These are phyloP conservation scores for Gymnocephalus cernua DNA, from an alignment of 2,113 vertebrate genomes.

Conservation along the genomic window DNA sequence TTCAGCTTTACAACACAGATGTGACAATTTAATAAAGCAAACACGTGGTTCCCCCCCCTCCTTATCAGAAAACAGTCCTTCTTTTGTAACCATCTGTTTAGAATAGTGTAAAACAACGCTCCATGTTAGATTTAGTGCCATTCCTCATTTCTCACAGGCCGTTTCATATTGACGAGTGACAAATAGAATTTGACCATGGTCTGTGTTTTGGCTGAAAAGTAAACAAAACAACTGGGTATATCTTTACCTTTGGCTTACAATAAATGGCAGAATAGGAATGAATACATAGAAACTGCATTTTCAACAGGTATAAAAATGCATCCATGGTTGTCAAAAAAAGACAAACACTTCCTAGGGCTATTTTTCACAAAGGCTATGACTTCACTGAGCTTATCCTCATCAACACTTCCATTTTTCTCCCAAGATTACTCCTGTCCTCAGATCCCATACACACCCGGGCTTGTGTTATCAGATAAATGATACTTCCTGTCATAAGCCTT, in stretches of 20 bases:
- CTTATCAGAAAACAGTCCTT: conserved; percentile 65
- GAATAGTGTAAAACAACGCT: conserved; percentile 50
- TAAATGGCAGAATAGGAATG: conserved; percentile 6
- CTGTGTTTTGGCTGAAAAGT: conserved; percentile 38
- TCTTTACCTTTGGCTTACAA: conserved; percentile 9
- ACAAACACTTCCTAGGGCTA: conserved; percentile 13
- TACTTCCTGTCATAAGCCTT: conserved; percentile 11
- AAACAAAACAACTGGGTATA: background rate
- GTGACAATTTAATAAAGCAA: conserved; percentile 78
- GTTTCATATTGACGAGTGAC: conserved; percentile 54
- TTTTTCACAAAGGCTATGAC: conserved; percentile 17
- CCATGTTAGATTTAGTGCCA: conserved; percentile 64
- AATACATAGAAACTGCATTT: background rate
- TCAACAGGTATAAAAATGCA: background rate
- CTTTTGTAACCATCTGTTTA: conserved; percentile 79
- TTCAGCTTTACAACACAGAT: conserved; percentile 68
- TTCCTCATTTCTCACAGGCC: conserved; percentile 47
- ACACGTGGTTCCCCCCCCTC: conserved; percentile 27
- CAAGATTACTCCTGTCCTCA: conserved; percentile 13
- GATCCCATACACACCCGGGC: background rate
- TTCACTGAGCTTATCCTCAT: conserved; percentile 16
- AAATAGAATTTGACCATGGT: conserved; percentile 48
- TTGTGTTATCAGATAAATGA: conserved; percentile 24
- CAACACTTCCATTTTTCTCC: background rate
- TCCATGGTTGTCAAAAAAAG: background rate